Base-by-base conservation (phyloP, 2,113 vertebrate species). In the Tonatia bakeri region DNA sequence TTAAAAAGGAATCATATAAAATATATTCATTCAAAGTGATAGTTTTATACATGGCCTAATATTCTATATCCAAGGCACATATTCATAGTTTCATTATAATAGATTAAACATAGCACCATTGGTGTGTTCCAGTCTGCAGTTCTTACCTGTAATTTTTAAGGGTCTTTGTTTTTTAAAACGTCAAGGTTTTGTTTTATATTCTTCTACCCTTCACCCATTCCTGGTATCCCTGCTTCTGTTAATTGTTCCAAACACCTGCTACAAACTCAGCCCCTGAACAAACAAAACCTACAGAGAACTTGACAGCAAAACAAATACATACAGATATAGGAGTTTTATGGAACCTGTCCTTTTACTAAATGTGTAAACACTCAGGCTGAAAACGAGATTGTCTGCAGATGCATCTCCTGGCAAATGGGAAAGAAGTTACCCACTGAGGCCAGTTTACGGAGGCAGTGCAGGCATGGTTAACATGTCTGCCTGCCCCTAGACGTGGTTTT, bases 171-270 rank as follows among this genome's bases (percentile, higher is more conserved):
- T 87, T 61, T 76, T 36, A 7, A 96, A 95, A 94, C n/a, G 69
- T 89, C 85, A 94, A 83, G 45, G 31, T 91, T 87, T 92, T 82
- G 76, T 88, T 96, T 97, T 86, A 72, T 76, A 70, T 59, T 72
- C 54, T 82, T 73, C 61, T 7, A 79, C 13, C 15, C 84, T 92
- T 92, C n/a, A 59, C 87, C 77, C 69, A 65, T n/a, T 47, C 54
- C 81, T 52, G 72, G 61, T 75, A 83, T 83, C 79, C 47, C 22
- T 72, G 79, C 56, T 95, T 97, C 87, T 64, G 94, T 83, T 97
- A 96, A 95, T 97, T 97, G 94, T 96, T 96, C 91, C 90, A 91
- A 95, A 95, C 86, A 96, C 90, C 90, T 96, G 95, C 90, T 97
- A 92, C 85, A 94, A 79, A 91, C 67, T 91, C 92, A 90, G 72